Evolutionary conservation across 2,888 invertebrate species (phyloP).

Genomic region (Nemoura dubitans): DNA sequence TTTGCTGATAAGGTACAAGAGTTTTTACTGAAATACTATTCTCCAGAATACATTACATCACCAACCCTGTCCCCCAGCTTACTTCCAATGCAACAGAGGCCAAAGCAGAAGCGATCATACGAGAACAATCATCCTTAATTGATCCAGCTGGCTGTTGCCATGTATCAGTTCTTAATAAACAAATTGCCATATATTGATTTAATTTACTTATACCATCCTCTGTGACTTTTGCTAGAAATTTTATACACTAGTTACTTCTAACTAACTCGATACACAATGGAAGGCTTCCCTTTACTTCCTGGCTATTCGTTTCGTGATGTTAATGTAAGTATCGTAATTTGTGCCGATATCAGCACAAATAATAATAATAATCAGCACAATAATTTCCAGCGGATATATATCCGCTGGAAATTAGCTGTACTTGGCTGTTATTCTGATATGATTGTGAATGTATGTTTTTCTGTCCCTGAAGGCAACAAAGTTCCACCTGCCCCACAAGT

Average conservation of each 20-base stretch:
- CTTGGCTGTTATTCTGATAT: background rate
- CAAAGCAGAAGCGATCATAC: too few relatives aligned
- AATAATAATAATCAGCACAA: background rate
- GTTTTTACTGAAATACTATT: too few relatives aligned
- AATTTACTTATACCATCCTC: background rate
- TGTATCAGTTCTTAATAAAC: background rate
- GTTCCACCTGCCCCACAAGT: slow-evolving; percentile 69
- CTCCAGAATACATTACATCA: too few relatives aligned
- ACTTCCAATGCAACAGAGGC: too few relatives aligned
- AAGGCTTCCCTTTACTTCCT: slow-evolving; percentile 75
- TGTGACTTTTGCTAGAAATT: background rate
- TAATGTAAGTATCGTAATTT: slow-evolving; percentile 57
- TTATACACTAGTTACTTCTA: background rate
- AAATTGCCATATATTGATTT: background rate
- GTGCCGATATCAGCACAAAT: background rate
- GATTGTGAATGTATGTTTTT: slow-evolving; percentile 38
- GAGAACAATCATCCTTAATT: background rate
- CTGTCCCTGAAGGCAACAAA: slow-evolving; percentile 60
- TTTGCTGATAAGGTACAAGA: too few relatives aligned
- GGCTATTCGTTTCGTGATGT: slow-evolving; percentile 74
- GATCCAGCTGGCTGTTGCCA: background rate
- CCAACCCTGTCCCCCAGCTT: too few relatives aligned
- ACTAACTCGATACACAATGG: slow-evolving; percentile 57
- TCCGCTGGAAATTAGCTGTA: background rate
- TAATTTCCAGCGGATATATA: background rate